Conservation (phyloP, 2,113 vertebrate genomes). For the Oxyruncus cristatus region DNA sequence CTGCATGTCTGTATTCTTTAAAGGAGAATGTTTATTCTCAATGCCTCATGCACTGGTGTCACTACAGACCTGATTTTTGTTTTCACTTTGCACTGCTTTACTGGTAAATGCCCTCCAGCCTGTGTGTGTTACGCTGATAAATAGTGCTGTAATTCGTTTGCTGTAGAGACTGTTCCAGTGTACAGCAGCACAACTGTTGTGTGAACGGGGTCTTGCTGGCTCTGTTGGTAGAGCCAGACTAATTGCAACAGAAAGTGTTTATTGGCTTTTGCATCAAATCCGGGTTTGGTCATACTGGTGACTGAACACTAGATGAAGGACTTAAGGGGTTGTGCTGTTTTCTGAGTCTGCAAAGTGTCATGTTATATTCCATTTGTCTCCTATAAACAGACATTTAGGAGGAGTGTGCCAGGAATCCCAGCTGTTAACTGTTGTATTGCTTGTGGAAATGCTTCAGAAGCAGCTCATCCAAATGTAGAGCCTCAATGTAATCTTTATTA, state of each 20-base stretch:
- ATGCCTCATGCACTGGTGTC: neutral
- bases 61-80: neutral
- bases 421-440: neutral
- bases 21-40: neutral
- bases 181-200: neutral
- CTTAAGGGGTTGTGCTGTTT: neutral
- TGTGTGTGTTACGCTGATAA: neutral
- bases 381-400: neutral
- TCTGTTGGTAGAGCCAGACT: neutral
- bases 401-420: neutral
- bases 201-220: neutral
- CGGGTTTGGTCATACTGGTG: neutral
- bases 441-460: neutral
- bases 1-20: neutral
- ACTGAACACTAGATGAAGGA: neutral
- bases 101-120: neutral
- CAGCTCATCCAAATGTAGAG: neutral
- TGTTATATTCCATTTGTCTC: neutral
- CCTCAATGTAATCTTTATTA: neutral
- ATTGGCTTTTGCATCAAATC: neutral
- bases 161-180: neutral
- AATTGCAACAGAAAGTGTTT: neutral
- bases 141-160: neutral
- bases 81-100: neutral
- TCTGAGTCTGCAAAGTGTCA: neutral